A percentile compares a stretch with the other conserved stretches of the same genome.
These are phyloP conservation scores for Lysiphlebus fabarum DNA, from an alignment of 1,140 invertebrate species.

Conservation along the genomic window DNA sequence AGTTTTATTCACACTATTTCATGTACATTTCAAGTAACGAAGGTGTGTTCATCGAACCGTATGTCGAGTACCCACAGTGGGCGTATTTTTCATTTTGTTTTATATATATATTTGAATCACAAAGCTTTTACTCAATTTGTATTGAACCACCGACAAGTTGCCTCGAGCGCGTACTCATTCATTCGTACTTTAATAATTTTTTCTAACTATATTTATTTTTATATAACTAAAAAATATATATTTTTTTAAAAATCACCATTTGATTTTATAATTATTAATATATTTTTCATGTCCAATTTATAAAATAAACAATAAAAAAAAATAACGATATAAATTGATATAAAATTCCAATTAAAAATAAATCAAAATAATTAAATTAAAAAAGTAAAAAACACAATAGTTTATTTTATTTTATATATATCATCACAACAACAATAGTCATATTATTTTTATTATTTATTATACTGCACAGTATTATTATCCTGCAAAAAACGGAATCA, in stretches of 20 bases:
- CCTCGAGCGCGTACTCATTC: neutral
- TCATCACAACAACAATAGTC: no score
- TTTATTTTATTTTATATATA: no score
- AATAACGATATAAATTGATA: no score
- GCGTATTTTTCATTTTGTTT: slow-evolving; percentile 24
- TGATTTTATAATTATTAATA: neutral
- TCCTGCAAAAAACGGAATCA: no score
- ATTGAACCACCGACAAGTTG: slow-evolving; percentile 16
- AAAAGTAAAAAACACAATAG: no score
- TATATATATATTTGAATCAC: slow-evolving; percentile 18
- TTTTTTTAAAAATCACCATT: neutral
- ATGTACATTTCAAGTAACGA: slow-evolving; percentile 9
- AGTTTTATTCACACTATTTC: no score
- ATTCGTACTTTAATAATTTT: neutral
- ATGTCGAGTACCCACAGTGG: slow-evolving; percentile 3
- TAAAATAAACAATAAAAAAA: no score
- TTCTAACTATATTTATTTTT: neutral
- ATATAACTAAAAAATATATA: neutral
- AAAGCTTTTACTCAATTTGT: slow-evolving; percentile 26
- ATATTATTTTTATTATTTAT: no score
- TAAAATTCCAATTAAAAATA: no score
- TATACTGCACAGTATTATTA: no score
- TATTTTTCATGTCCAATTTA: neutral
- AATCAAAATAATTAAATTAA: no score
- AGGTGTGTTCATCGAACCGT: slow-evolving; percentile 16